Base-by-base conservation (phyloP, 1,140 invertebrate species). In the Drosophila novamexicana region DNA sequence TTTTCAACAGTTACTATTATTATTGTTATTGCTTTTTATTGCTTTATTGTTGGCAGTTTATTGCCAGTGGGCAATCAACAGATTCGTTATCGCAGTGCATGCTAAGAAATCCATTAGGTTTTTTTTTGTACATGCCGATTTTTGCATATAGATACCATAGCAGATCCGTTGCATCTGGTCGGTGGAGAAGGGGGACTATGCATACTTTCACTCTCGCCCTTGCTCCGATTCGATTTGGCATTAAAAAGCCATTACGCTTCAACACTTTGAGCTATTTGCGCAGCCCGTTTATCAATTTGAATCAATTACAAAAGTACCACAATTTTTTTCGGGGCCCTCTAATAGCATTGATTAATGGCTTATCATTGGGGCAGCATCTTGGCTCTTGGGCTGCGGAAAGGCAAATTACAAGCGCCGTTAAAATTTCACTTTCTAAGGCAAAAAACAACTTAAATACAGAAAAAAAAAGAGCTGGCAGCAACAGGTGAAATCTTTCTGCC, bases 341-440 rank as follows among this genome's bases (percentile, higher is more conserved):
- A 76, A 72, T 47, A 47, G 45, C 73, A 53, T 64, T 72, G 76
- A 76, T 72, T 79, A 79, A 78, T 78, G 73, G 44, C 73, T 68
- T 59, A 57, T 57, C 54, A 59, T 29, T 29, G 22, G 22, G 22
- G 53, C 29, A 34, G 29, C 53, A 59, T 56, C 49, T 44, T 36
- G 32, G 42, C 62, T 37, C 50, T 29, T 29, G 9, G 16, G 12
- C 34, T 7, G 37, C 50, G 57, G 58, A 52, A 40, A 62, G 44
- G 57, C 58, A 77, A 77, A 77, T 77, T 77, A 77, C 71, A 56
- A 75, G 61, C 49, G 66, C 65, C 65, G 72, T 74, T 74, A 74
- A 75, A 71, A 66, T 79, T 79, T 79, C 76, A 79, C 76, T 79
- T 79, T 79, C 76, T 76, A 72, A 76, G 73, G 59, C 61, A 59